Conservation (phyloP, 2,888 invertebrate genomes). For the Melieria picta region DNA sequence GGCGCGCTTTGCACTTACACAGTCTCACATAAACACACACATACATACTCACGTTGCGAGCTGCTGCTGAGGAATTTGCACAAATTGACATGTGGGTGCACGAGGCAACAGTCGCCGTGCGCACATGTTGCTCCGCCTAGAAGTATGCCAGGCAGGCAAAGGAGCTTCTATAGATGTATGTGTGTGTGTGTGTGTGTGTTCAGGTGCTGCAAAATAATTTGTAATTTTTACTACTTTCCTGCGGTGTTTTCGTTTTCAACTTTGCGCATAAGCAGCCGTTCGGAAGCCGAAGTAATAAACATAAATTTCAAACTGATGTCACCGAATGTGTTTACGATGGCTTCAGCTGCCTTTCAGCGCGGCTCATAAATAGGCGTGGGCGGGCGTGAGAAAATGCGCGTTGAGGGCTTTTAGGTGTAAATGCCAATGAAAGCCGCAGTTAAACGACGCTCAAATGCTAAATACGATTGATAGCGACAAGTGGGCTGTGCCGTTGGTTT, state of each 20-base stretch:
- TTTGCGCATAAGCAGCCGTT: not conserved
- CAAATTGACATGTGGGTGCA: no score
- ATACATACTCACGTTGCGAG: not conserved
- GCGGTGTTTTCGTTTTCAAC: not conserved
- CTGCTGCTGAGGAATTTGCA: not conserved
- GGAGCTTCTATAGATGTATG: no score
- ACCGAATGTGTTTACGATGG: slow-evolving; percentile 12
- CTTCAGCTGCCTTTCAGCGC: slow-evolving; percentile 15
- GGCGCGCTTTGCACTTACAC: not conserved
- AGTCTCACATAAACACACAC: not conserved
- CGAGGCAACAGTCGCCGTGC: no score
- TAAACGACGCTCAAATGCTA: no score
- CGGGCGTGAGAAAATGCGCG: no score
- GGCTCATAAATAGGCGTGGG: not conserved
- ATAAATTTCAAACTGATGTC: slow-evolving; percentile 13
- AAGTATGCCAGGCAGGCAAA: no score
- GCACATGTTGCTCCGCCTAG: no score
- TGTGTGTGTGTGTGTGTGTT: slow-evolving; percentile 1
- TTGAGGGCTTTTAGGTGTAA: no score
- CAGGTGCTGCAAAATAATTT: slow-evolving; percentile 21
- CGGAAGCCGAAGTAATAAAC: slow-evolving; percentile 6
- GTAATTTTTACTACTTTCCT: slow-evolving; percentile 20
- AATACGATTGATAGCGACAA: no score
- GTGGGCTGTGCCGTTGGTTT: no score
- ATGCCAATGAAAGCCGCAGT: no score